A percentile compares a stretch with the other conserved stretches of the same genome.
phyloP scores from a whole-genome alignment of 2,113 vertebrate species.

The Callorhinus ursinus region DNA sequence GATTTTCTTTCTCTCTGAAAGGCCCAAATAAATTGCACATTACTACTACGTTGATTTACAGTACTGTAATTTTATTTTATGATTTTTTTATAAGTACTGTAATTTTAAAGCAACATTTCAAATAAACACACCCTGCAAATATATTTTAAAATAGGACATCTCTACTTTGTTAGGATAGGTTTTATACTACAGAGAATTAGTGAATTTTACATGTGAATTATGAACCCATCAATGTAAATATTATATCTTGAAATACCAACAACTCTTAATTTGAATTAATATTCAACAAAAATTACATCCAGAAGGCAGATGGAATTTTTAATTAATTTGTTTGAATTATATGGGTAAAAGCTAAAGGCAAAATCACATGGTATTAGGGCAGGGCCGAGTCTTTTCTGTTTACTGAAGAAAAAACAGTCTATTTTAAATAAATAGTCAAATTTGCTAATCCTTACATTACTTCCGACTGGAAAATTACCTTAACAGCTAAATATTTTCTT shows the following conservation, averaged over 20 bases:
- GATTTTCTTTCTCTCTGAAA: background rate
- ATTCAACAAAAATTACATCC: background rate
- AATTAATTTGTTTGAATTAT: background rate
- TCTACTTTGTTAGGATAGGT: background rate
- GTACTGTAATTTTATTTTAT: background rate
- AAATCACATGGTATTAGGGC: background rate
- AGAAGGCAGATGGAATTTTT: background rate
- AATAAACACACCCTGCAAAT: background rate
- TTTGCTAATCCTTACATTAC: background rate
- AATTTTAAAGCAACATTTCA: slow-evolving; percentile 28
- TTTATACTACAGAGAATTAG: background rate
- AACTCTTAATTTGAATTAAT: slow-evolving; percentile 32
- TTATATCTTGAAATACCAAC: background rate
- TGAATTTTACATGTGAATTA: slow-evolving; percentile 11
- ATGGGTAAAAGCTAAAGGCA: background rate
- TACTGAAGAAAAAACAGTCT: background rate
- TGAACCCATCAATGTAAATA: background rate
- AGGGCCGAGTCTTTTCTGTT: background rate
- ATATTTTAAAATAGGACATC: background rate
- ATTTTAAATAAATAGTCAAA: slow-evolving; percentile 2
- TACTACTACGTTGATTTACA: background rate
- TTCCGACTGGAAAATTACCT: background rate
- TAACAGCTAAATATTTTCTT: background rate
- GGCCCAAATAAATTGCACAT: background rate
- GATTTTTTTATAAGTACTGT: background rate